Conservation (phyloP, 2,113 vertebrate species). For the Microtus richardsoni region DNA sequence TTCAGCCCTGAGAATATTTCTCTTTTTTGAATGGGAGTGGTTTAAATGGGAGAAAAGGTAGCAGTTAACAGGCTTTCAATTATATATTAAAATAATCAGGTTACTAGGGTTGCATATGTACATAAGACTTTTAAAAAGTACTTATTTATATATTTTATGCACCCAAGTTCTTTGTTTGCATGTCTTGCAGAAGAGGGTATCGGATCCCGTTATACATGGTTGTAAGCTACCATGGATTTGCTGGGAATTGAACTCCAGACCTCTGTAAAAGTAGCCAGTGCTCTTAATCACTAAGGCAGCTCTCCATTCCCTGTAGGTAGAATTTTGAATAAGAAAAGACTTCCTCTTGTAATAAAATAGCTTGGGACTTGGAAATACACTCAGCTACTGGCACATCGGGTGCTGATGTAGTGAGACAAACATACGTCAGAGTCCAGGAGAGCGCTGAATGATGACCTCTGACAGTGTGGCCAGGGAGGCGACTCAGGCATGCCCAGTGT, state of each 20-base stretch:
- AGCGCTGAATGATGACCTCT: background rate
- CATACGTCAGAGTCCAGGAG: background rate
- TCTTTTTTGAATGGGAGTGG: background rate
- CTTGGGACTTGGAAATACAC: background rate
- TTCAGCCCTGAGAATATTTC: conserved; percentile 25
- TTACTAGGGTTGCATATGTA: background rate
- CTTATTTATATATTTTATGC: background rate
- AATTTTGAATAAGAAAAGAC: conserved; percentile 48
- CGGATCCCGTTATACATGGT: background rate
- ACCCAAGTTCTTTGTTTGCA: background rate
- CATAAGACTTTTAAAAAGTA: background rate
- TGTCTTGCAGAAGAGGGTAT: background rate
- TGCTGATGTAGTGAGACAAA: background rate
- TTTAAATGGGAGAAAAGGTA: conserved; percentile 38
- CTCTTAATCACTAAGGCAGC: background rate
- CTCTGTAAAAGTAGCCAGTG: background rate
- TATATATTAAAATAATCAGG: conserved; percentile 47
- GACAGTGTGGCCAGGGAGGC: background rate
- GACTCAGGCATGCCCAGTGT: background rate
- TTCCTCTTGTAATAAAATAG: conserved; percentile 26
- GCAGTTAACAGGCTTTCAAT: conserved; percentile 52
- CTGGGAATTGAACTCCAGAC: background rate
- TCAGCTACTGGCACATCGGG: background rate
- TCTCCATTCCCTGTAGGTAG: background rate
- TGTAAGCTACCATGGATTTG: background rate